A percentile compares a stretch with the other conserved stretches of the same genome.
Conservation (phyloP, 1,140 invertebrate genomes). For the Papilio polytes region DNA sequence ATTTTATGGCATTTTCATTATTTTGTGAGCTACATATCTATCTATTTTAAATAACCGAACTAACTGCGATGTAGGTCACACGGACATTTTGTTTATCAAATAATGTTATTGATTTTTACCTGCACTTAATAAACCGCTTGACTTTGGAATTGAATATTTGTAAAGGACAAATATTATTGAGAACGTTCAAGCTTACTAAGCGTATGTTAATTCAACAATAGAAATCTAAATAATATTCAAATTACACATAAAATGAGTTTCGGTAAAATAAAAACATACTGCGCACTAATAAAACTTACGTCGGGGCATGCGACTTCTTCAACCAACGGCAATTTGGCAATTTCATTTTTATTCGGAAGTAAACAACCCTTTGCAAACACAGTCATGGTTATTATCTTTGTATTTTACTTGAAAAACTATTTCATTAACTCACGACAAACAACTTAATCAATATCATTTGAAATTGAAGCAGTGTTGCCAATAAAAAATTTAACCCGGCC, state of each 20-base stretch:
- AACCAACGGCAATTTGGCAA: not conserved
- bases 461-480: too few species aligned
- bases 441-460: not conserved
- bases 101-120: conserved; percentile 19
- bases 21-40: not conserved
- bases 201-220: not conserved
- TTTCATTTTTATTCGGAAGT: not conserved
- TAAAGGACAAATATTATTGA: not conserved
- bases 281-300: conserved; percentile 8
- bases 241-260: not conserved
- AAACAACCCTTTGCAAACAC: conserved; percentile 1
- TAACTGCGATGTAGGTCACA: not conserved
- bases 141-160: not conserved
- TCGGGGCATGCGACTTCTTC: conserved; percentile 2
- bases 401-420: not conserved
- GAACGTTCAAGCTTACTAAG: not conserved
- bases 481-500: too few species aligned
- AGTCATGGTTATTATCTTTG: not conserved
- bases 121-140: not conserved
- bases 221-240: not conserved
- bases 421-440: not conserved
- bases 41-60: not conserved
- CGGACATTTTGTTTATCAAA: not conserved
- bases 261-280: not conserved
- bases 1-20: not conserved